phyloP scores from a whole-genome alignment of 2,113 vertebrate genomes.

The Callopanchax toddi region DNA sequence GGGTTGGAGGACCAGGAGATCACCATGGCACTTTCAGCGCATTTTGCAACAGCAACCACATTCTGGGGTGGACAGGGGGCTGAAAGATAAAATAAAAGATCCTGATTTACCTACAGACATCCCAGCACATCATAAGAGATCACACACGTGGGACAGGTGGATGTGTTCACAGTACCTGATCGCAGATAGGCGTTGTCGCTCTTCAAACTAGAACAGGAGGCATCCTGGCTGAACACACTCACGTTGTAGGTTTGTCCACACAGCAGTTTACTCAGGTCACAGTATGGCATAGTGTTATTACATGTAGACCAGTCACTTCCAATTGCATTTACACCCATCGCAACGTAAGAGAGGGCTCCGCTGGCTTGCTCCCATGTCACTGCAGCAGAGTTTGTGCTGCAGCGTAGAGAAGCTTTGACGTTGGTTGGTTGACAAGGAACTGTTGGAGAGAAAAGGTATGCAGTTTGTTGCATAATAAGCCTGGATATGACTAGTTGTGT shows the following conservation, averaged over 20 bases:
- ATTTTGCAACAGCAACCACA: conserved; percentile 51
- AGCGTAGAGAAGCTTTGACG: conserved; percentile 61
- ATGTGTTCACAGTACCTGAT: conserved; percentile 64
- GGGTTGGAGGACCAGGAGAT: conserved; percentile 73
- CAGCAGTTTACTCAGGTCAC: conserved; percentile 59
- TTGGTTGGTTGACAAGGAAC: conserved; percentile 75
- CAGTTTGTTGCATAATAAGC: too few species aligned
- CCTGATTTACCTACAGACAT: neutral
- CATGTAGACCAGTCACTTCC: conserved; percentile 51
- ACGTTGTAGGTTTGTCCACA: conserved; percentile 78
- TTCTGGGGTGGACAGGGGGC: conserved; percentile 72
- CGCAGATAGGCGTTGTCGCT: conserved; percentile 43
- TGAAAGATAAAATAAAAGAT: conserved; percentile 27
- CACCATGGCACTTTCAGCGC: conserved; percentile 42
- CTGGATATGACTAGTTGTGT: too few species aligned
- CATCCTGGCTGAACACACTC: conserved; percentile 56
- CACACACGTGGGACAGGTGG: neutral
- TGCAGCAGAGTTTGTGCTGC: conserved; percentile 60
- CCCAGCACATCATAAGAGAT: too few species aligned
- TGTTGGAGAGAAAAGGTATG: conserved; percentile 29
- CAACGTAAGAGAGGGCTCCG: conserved; percentile 65
- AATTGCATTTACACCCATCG: conserved; percentile 47
- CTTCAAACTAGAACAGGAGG: conserved; percentile 58
- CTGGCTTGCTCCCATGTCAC: conserved; percentile 74
- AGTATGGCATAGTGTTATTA: conserved; percentile 63